Base-by-base conservation (phyloP, 92 coral and sea anemone genomes). In the Epizoanthus ramosus region DNA sequence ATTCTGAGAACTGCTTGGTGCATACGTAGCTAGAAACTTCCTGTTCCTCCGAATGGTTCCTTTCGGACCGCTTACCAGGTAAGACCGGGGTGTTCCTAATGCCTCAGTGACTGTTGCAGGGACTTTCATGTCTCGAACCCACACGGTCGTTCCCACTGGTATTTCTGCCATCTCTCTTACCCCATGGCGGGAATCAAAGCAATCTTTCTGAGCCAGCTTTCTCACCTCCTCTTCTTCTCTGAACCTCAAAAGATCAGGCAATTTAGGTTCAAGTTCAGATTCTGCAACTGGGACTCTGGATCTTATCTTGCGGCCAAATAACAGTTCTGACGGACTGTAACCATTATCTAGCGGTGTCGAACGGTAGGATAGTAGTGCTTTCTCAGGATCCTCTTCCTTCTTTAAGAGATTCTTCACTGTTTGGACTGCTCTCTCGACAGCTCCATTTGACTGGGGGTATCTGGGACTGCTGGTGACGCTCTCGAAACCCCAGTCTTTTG, bases 381-480 rank as follows among this genome's bases (percentile, higher is more conserved):
- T 79, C 58, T n/a, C 60, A 13, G 71, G 24, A 79, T 79, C 73
- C 22, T 63, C 72, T 63, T 79, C 83, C 41, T 79, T 79, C 73
- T 61, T 79, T 10, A 63, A 25, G 23, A 79, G 69, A 63, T 35
- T 79, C 83, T 79, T 79, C 37, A 79, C 17, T 8, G 71, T 79
- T 28, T 59, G 73, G 25, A 79, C 83, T n/a, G 83, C 83, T 45
- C 73, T 45, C 72, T 79, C 73, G 6, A 71, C 83, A 58, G 69
- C 83, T 67, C 84, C 71, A 25, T 77, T 77, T 3, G 71, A 77
- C 83, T 77, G 83, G 2, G 83, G 83, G 57, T 77, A 31, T 41
- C 68, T 80, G 45, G 84, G 74, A 50, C 74, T 64, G 47, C 74
- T 80, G 31, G 71, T 61, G 10, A 60, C 15, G 3, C 52, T 76